Percentiles rank a stretch among this genome's conserved stretches.
phyloP scores from a whole-genome alignment of 1,140 invertebrate genomes.

The Polyergus mexicanus region DNA sequence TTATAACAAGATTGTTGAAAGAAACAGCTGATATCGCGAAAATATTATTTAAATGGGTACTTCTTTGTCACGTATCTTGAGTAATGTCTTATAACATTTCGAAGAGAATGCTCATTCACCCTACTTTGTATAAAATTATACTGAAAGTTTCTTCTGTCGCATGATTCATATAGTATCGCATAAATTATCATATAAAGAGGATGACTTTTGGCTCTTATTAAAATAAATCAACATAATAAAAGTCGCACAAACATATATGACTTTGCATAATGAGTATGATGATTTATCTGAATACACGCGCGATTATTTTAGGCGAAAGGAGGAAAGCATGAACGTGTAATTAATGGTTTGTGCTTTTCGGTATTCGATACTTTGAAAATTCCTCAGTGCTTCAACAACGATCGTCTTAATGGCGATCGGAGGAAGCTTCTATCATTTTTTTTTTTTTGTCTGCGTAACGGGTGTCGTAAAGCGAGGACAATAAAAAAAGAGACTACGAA shows the following conservation, averaged over 20 bases:
- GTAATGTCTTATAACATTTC: not conserved
- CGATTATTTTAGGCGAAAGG: constrained; percentile 9
- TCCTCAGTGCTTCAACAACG: not conserved
- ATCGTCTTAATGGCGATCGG: constrained; percentile 53
- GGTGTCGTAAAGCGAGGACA: constrained; percentile 66
- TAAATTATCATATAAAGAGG: constrained; percentile 17
- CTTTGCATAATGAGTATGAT: not conserved
- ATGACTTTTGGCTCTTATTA: not conserved
- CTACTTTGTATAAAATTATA: constrained; percentile 17
- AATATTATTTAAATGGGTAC: not conserved
- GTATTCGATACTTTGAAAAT: constrained; percentile 29
- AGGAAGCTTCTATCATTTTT: constrained; percentile 33
- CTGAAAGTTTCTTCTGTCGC: not conserved
- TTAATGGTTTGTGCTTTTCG: constrained; percentile 2
- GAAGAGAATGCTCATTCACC: not conserved
- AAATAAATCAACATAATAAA: not conserved
- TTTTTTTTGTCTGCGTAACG: constrained; percentile 43
- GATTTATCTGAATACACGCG: not conserved
- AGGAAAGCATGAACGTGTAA: not conserved
- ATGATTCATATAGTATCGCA: not conserved
- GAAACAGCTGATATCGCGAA: not conserved
- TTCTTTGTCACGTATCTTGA: not conserved
- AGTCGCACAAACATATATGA: not conserved
- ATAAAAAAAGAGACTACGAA: constrained; percentile 72
- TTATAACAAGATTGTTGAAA: not conserved